Evolutionary conservation across 2,113 vertebrate species (phyloP), one percentile per base, ranked within the genome.

Genomic region (Colossoma macropomum): DNA sequence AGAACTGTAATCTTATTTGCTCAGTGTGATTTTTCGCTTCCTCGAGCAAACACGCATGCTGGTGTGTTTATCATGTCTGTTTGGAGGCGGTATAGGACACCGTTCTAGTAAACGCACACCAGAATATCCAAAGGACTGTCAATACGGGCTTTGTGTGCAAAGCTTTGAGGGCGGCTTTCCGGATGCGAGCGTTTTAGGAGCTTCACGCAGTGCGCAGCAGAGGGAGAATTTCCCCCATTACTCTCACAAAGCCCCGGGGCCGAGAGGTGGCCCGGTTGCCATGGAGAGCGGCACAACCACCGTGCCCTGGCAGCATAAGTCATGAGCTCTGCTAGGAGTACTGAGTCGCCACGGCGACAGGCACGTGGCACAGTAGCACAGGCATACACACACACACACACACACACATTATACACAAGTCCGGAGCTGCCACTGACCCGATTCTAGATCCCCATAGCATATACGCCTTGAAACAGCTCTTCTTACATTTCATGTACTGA

Each of bases 31-130:
- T 79, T 11, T 23, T 50, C 34, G 70, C 45, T 83, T 75, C 85
- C 87, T 85, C 81, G 59, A 89, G 84, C 79, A 89, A 89, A 83
- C 74, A 86, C 60, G 12, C 38, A 25, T n/a, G 62, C 59, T 45
- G 38, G 82, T 65, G 28, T 74, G 76, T 75, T 82, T 19, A 52
- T 21, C 48, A 32, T 83, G 78, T 81, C 65, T 73, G 77, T 88
- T 81, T 84, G 75, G 75, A 63, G 81, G 85, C 60, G 38, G 79
- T 84, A 63, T 34, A 80, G 77, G 69, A 85, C 78, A 54, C 71
- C n/a, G 25, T 50, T n/a, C 56, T 66, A 59, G 85, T 60, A 81
- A 72, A 48, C 23, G 72, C 83, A 81, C 63, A 63, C 68, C 23
- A 21, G 81, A 86, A 81, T 34, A 89, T 66, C 70, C 66, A 69